Conservation (phyloP, 2,113 vertebrate genomes). For the Alethe diademata region DNA sequence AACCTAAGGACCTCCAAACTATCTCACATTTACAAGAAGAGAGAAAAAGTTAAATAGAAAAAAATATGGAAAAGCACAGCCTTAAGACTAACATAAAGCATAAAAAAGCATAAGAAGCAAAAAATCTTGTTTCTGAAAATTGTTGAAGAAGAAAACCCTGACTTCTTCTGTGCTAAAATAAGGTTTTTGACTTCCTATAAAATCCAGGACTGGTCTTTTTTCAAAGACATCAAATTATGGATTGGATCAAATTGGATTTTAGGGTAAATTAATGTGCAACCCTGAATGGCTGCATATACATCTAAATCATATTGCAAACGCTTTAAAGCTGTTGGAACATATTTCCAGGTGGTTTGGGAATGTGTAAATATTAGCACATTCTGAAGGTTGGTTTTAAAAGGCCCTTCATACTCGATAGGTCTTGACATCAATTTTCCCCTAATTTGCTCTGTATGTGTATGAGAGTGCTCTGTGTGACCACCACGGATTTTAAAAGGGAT, state of each 20-base stretch:
- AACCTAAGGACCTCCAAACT: background rate
- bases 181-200: background rate
- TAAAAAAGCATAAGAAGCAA: background rate
- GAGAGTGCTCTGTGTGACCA: background rate
- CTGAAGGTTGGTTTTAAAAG: slow-evolving; percentile 38
- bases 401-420: slow-evolving; percentile 9
- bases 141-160: background rate
- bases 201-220: background rate
- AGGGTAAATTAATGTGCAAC: slow-evolving; percentile 4
- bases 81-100: background rate
- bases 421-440: slow-evolving; percentile 41
- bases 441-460: background rate
- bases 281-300: slow-evolving; percentile 8
- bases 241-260: background rate
- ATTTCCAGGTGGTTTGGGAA: slow-evolving; percentile 49
- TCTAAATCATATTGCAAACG: slow-evolving; percentile 43
- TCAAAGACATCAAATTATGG: background rate
- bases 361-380: slow-evolving; percentile 43
- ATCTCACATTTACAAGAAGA: background rate
- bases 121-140: background rate
- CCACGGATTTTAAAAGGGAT: background rate
- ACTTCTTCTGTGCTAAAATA: background rate
- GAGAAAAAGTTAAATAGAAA: background rate
- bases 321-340: slow-evolving; percentile 40
- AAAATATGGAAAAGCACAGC: background rate